These are phyloP conservation scores for Phorcus lineatus DNA, from an alignment of 2,888 invertebrate genomes.

Conservation along the genomic window DNA sequence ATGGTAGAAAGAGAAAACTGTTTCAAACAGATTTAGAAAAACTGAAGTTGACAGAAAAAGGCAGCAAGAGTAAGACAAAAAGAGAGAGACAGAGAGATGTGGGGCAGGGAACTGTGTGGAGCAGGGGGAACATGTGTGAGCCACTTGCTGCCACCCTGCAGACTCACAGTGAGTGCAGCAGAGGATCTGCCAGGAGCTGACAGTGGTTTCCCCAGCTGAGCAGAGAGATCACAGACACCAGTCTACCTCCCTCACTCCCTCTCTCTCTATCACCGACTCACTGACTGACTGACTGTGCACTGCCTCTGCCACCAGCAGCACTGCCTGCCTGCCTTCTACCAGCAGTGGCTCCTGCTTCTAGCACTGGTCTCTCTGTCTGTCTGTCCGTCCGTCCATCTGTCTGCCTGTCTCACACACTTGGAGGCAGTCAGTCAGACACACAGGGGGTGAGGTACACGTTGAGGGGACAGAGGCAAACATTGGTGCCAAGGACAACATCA, in stretches of 20 bases:
- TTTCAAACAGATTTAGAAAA: no score
- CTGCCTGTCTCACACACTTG: conserved; percentile 3
- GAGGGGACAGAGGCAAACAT: not conserved
- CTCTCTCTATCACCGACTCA: conserved; percentile 12
- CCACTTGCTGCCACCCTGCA: not conserved
- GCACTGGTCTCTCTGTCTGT: not conserved
- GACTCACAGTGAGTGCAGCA: no score
- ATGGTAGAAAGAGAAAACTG: no score
- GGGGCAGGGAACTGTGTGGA: no score
- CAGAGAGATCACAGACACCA: not conserved
- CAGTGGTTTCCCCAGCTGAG: no score
- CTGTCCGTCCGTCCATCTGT: not conserved
- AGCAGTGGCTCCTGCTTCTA: not conserved
- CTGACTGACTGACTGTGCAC: not conserved
- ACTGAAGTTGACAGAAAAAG: no score
- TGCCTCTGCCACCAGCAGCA: conserved; percentile 10
- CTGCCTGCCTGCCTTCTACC: not conserved
- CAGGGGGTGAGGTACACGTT: not conserved
- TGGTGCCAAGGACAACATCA: not conserved
- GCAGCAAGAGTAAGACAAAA: no score
- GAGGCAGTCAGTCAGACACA: conserved; percentile 19
- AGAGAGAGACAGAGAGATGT: no score
- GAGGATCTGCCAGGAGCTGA: no score
- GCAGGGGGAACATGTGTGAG: not conserved
- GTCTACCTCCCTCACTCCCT: not conserved